Evolutionary conservation across 2,888 invertebrate genomes (phyloP).

Genomic region (Physocephala rufipes): DNA sequence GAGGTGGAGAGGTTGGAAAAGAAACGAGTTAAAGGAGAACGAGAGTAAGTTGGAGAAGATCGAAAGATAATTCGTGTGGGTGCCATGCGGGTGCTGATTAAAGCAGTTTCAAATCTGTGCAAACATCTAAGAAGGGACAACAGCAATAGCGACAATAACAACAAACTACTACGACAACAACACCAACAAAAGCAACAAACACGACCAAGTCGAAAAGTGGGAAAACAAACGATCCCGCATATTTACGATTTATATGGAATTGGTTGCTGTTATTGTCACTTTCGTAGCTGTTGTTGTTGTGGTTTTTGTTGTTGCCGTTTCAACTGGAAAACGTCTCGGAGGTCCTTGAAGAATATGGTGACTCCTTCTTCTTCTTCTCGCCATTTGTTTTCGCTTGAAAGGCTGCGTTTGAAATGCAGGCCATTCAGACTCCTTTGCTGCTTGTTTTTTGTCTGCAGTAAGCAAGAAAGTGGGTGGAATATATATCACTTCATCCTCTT

Average conservation of each 20-base stretch:
- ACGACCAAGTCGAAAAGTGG: neutral
- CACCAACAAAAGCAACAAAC: neutral
- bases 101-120: constrained; percentile 3
- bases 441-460: neutral
- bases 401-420: constrained; percentile 7
- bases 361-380: neutral
- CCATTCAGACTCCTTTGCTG: neutral
- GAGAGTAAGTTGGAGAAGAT: too few relatives aligned
- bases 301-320: neutral
- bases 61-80: too few relatives aligned
- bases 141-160: neutral
- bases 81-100: neutral
- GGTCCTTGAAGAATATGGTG: neutral
- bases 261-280: neutral
- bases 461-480: too few relatives aligned
- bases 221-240: neutral
- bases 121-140: neutral
- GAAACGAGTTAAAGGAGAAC: too few relatives aligned
- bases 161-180: neutral
- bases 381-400: neutral
- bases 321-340: neutral
- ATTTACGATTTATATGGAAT: neutral
- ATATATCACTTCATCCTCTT: too few relatives aligned
- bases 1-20: neutral
- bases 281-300: neutral